Evolutionary conservation across 2,888 invertebrate species (phyloP), one percentile per base, ranked within the genome.

Genomic region (Agrochola macilenta): DNA sequence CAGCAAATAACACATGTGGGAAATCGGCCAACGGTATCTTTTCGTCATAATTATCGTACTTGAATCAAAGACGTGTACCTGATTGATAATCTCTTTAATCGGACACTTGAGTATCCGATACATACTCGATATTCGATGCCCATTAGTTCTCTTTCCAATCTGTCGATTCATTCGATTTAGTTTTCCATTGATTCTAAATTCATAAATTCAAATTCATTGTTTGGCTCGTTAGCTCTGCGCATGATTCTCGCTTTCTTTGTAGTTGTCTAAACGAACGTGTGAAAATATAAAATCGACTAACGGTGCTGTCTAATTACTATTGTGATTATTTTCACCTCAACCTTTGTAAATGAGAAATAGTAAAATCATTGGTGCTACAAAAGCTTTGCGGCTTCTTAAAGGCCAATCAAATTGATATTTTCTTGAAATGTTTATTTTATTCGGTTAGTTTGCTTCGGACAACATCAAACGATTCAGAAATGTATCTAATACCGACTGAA

Each of bases 91-190:
- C 91, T 93, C 88, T 91, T 88, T 92, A 93, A 93, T 93, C 93
- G 89, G 89, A 89, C 86, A 88, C 74, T 87, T 79, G 87, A 87
- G 85, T 83, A 85, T 86, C 71, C 85, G 87, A 87, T 88, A 81
- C 81, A 72, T 81, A 88, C 79, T 89, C 86, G 88, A 90, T 89
- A 90, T 86, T 79, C 83, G 83, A 87, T 88, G 88, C 87, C 89
- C 90, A 92, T 93, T 93, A 92, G 86, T 88, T 84, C 81, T 84
- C 85, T 89, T 88, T 90, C 87, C 89, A 92, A 94, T 93, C 87
- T 95, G 95, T 91, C 94, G 94, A 95, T 93, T 95, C 95, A 95
- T 95, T 91, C 93, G 94, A 93, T 94, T 94, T 95, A 95, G 94
- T 95, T 95, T 94, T 93, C 91, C 91, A 93, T 93, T 93, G 93